A percentile compares a stretch with the other conserved stretches of the same genome.
phyloP scores from a whole-genome alignment of 2,113 vertebrate genomes.

The Tychaedon coryphoeus region DNA sequence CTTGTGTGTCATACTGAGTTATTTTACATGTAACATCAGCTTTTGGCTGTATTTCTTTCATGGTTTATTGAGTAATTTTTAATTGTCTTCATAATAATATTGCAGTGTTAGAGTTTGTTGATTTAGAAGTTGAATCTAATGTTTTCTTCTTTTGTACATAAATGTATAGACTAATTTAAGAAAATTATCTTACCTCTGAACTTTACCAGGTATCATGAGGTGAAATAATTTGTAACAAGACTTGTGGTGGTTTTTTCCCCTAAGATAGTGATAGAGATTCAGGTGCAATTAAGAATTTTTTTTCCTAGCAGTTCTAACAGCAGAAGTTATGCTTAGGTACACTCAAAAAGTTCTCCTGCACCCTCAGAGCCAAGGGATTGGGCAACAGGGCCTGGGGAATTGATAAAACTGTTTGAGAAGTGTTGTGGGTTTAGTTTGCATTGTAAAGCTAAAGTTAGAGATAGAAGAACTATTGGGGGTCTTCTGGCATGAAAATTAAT shows the following conservation, averaged over 20 bases:
- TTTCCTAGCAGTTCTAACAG: not conserved
- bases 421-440: not conserved
- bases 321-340: not conserved
- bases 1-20: not conserved
- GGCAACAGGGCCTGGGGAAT: not conserved
- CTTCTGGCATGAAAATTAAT: constrained; percentile 41
- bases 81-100: not conserved
- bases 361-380: not conserved
- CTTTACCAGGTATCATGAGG: not conserved
- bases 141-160: not conserved
- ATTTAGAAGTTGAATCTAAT: not conserved
- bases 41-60: not conserved
- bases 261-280: not conserved
- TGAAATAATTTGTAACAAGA: not conserved
- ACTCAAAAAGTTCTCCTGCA: not conserved
- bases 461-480: constrained; percentile 40
- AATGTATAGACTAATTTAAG: not conserved
- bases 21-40: not conserved
- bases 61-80: not conserved
- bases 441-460: constrained; percentile 16
- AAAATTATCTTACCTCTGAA: not conserved
- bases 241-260: fast-evolving
- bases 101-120: not conserved
- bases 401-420: not conserved
- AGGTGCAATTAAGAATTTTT: not conserved